These are phyloP conservation scores for Atlantisia rogersi DNA, from an alignment of 2,113 vertebrate species.

Conservation along the genomic window DNA sequence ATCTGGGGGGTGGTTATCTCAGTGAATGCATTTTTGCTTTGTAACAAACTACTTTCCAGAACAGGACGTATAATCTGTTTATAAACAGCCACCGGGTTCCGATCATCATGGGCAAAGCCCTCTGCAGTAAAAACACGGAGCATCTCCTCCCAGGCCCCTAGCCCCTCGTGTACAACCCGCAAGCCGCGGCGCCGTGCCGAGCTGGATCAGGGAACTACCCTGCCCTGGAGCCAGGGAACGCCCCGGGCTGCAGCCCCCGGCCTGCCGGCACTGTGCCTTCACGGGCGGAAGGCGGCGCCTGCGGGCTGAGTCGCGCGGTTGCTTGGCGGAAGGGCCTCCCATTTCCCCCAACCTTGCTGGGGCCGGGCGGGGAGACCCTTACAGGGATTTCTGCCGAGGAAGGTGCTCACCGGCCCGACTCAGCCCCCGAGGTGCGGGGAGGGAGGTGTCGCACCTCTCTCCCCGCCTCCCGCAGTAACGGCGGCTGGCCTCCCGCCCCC, in stretches of 20 bases:
- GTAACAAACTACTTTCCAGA: background rate
- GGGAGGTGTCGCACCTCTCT: rapidly evolving
- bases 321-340: too few species aligned
- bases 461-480: too few species aligned
- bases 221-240: too few species aligned
- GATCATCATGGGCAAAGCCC: rapidly evolving
- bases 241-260: background rate
- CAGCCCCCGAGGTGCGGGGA: rapidly evolving
- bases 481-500: rapidly evolving
- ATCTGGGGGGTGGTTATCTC: rapidly evolving
- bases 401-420: too few species aligned
- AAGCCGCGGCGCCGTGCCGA: rapidly evolving
- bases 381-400: background rate
- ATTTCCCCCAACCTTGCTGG: too few species aligned
- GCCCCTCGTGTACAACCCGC: background rate
- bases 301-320: background rate
- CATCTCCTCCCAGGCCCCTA: rapidly evolving
- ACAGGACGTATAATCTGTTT: rapidly evolving
- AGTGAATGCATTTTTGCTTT: background rate
- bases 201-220: too few species aligned
- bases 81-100: rapidly evolving
- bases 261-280: background rate
- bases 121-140: rapidly evolving
- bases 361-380: too few species aligned
- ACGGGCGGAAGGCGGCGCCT: too few species aligned